Conservation (phyloP, 2,797 vertebrate species). For the Brachyalestes nurse region DNA sequence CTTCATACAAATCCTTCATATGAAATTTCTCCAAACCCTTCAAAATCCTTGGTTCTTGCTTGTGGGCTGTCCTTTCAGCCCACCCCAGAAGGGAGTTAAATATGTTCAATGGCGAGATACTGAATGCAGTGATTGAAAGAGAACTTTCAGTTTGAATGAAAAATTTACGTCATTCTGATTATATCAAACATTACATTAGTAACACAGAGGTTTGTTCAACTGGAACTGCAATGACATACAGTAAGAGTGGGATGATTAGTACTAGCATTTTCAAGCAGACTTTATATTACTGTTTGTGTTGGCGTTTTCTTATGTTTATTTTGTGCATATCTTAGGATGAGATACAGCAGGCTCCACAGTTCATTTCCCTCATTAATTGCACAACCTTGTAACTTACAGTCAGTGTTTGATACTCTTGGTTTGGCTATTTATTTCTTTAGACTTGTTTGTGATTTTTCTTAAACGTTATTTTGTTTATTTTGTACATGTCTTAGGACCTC, state of each 20-base stretch:
- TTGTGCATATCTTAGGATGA: not conserved
- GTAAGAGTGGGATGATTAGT: not conserved
- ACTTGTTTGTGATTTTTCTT: not conserved
- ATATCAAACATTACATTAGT: not conserved
- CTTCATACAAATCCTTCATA: not conserved
- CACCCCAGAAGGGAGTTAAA: not conserved
- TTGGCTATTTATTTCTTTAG: not conserved
- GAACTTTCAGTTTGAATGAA: not conserved
- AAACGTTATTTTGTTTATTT: not conserved
- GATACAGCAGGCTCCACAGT: not conserved
- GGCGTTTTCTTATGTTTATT: not conserved
- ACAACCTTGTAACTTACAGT: not conserved
- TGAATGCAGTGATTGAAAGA: not conserved
- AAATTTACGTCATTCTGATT: too few relatives aligned
- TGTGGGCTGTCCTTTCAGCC: not conserved
- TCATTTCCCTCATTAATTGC: conserved; percentile 2
- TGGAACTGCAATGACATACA: too few relatives aligned
- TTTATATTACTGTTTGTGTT: not conserved
- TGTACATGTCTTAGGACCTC: not conserved
- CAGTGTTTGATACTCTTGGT: not conserved
- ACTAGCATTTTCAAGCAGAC: conserved; percentile 29
- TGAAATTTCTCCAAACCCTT: too few relatives aligned
- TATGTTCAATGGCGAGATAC: not conserved
- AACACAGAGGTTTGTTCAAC: too few relatives aligned
- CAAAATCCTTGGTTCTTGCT: not conserved